A percentile compares a stretch with the other conserved stretches of the same genome.
Evolutionary conservation across 2,888 invertebrate species (phyloP).

Genomic region (Andrena trimmerana): DNA sequence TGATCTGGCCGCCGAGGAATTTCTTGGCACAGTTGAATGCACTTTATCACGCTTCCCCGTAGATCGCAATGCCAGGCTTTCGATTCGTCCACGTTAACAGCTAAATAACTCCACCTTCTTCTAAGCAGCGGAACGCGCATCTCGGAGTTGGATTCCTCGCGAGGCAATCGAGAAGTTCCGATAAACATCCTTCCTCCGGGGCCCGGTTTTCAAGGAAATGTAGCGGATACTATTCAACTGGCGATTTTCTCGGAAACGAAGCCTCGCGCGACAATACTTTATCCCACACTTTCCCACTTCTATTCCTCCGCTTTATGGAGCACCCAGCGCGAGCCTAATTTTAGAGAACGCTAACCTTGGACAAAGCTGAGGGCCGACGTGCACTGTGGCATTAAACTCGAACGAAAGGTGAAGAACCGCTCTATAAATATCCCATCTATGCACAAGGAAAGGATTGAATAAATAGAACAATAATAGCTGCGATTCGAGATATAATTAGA

Average conservation of each 20-base stretch:
- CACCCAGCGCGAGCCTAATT: neutral
- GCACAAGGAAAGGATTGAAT: neutral
- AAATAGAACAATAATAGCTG: conserved; percentile 30
- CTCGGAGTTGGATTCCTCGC: too few species aligned
- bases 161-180: too few species aligned
- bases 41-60: conserved; percentile 21
- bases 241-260: too few species aligned
- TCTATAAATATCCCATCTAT: conserved; percentile 31
- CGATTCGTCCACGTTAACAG: neutral
- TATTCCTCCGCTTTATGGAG: neutral
- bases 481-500: conserved; percentile 25
- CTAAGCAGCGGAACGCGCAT: too few species aligned
- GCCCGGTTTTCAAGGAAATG: too few species aligned
- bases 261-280: too few species aligned
- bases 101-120: too few species aligned
- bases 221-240: too few species aligned
- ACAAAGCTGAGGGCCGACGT: neutral
- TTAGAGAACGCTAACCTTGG: conserved; percentile 12
- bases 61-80: neutral
- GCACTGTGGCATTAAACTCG: conserved; percentile 6
- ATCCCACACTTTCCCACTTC: neutral
- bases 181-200: too few species aligned
- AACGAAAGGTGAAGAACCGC: conserved; percentile 34
- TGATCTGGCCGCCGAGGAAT: conserved; percentile 20
- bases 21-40: conserved; percentile 10